Base-by-base conservation (phyloP, 2,113 vertebrate species). In the Python bivittatus region DNA sequence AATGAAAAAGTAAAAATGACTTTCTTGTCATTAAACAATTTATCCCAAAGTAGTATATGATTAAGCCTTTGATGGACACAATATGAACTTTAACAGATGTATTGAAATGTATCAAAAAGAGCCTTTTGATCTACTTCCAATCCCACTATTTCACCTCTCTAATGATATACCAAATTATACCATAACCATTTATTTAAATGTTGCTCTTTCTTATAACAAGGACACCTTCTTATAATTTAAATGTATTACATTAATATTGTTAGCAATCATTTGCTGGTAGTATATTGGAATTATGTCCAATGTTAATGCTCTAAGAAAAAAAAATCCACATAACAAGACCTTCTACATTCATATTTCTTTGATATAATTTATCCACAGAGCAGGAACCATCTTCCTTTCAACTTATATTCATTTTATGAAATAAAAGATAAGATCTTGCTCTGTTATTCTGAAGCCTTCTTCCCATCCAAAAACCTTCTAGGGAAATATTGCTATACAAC, bases 41-140 rank as follows among this genome's bases (percentile, higher is more conserved):
- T 60, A 91, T 61, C 13, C 33, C 61, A 42, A 93, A 91, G 23
- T 88, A 88, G 33, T 54, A 53, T 42, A 53, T 42, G 56, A 83
- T 91, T 90, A 93, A 88, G 58, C n/a, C 72, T 91, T 91, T 88
- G 56, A 88, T 88, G 48, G 72, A 88, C 57, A 91, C 88, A 88
- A 29, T 84, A 52, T 58, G 88, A 88, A 88, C 42, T 87, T 92
- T 60, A 88, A 92, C 54, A 84, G 86, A 92, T 92, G 91, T 56
- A 91, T 52, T 56, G 68, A 93, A 88, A 91, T 93, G n/a, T n/a
- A 91, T 85, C 88, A 85, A 85, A 64, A 88, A 88, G 57, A 84
- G n/a, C 84, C 56, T 68, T 23, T 56, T 93, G 90, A 64, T 58
- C 68, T 88, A 93, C 25, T 93, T 91, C 52, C 54, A 44, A 84